Evolutionary conservation across 2,888 invertebrate species (phyloP).

Genomic region (Drosophila prostipennis): DNA sequence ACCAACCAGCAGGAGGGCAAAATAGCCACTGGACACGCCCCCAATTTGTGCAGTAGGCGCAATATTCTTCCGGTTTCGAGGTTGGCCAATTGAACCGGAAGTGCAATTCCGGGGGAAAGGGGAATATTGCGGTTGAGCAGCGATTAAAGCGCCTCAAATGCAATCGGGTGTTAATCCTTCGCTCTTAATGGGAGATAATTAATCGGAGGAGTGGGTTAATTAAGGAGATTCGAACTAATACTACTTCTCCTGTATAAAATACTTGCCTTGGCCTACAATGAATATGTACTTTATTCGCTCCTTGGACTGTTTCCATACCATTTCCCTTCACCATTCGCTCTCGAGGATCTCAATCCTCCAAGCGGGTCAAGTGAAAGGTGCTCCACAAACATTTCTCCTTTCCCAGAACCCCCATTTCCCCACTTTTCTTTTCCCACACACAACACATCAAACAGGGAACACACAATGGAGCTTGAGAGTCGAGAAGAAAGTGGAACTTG

Average conservation of each 20-base stretch:
- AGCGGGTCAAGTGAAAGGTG: slow-evolving; percentile 53
- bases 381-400: slow-evolving; percentile 38
- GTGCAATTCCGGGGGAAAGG: slow-evolving; percentile 1
- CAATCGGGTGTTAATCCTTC: slow-evolving; percentile 24
- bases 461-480: slow-evolving; percentile 42
- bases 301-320: slow-evolving; percentile 32
- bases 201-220: slow-evolving; percentile 9
- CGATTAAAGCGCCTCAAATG: slow-evolving; percentile 35
- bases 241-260: too few species aligned
- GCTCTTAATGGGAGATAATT: slow-evolving; percentile 33
- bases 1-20: not conserved
- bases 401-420: not conserved
- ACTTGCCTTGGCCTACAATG: slow-evolving; percentile 48
- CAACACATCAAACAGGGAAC: slow-evolving; percentile 24
- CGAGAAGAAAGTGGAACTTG: slow-evolving; percentile 41
- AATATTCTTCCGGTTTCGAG: slow-evolving; percentile 31
- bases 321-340: slow-evolving; percentile 19
- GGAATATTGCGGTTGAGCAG: slow-evolving; percentile 32
- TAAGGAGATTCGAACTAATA: too few species aligned
- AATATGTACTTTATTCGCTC: slow-evolving; percentile 43
- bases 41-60: slow-evolving; percentile 29
- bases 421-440: slow-evolving; percentile 29
- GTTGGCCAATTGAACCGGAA: slow-evolving; percentile 31
- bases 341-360: slow-evolving; percentile 18
- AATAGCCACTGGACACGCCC: slow-evolving; percentile 7